Base-by-base conservation (phyloP, 2,797 vertebrate genomes). In the Micromesistius poutassou region DNA sequence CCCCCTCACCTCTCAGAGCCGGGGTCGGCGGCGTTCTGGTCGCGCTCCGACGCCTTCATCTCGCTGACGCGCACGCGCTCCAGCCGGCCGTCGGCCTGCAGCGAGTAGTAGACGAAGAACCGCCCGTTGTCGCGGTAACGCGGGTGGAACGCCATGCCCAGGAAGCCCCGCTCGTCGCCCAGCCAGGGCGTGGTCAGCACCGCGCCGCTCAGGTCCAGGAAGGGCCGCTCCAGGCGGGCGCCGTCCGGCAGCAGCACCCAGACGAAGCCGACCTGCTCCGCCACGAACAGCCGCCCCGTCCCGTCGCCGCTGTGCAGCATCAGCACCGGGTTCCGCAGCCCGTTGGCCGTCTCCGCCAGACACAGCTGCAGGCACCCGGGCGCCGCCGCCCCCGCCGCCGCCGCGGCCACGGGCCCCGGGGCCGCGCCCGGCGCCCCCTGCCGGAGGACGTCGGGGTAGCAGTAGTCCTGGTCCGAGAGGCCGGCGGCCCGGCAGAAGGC, bases 101-200 rank as follows among this genome's bases (percentile, higher is more conserved):
- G 88, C 0, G 97, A 97, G 87, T 99, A 99, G 88, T 99, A 99
- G 75, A 98, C 95, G 2, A 96, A 99, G 77, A 99, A 87, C 87
- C 95, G 97, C 74, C 96, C 93, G 3, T 95, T 97, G 90, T 94
- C 95, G 79, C 94, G 96, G 93, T 96, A 95, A 73, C 91, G 81
- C 13, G 97, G 97, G 85, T 99, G 97, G 85, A 99, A 96, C 83
- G 94, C 91, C 36, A 99, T 85, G 71, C 97, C 95, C 72, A 99
- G 92, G 87, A 99, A 99, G 36, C 98, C 98, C 8, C 97, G 94
- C 89, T 99, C 98, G 0, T 99, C 98, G 0, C 98, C 98, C 89
- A 98, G 96, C 97, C 97, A 99, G 0, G 96, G 94, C 0, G 98
- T 98, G 0, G 97, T 99, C 73, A 99, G 89, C 42, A 99, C 98